Percentiles rank a stretch among this genome's conserved stretches.
phyloP scores from a whole-genome alignment of 2,113 vertebrate species.

The Seriola aureovittata region DNA sequence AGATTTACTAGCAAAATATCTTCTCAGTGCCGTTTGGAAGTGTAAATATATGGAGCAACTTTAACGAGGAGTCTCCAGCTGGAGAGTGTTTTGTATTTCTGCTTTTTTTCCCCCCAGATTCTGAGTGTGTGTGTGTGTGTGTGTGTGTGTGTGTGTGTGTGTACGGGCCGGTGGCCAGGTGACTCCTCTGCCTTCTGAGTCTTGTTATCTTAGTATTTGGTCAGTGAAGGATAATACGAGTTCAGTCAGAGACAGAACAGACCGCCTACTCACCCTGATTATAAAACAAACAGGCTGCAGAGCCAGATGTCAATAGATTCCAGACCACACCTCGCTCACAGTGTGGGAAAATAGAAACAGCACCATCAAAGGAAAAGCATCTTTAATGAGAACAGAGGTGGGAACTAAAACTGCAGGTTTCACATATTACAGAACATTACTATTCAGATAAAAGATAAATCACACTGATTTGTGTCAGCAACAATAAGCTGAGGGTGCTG shows the following conservation, averaged over 20 bases:
- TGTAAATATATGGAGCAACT: background rate
- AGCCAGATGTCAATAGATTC: constrained; percentile 2
- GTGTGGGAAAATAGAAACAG: constrained; percentile 2
- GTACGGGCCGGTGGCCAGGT: background rate
- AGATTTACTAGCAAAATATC: background rate
- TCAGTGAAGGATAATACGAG: constrained; percentile 1
- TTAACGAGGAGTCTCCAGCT: constrained; percentile 4
- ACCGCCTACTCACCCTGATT: background rate
- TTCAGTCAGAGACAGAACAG: constrained; percentile 1
- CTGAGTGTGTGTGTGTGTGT: background rate
- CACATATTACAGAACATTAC: background rate
- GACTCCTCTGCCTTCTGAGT: background rate
- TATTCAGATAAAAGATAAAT: constrained; percentile 29
- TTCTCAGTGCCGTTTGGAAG: background rate
- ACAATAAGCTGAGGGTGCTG: background rate
- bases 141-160: background rate
- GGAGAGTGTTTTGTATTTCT: background rate
- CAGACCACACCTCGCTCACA: background rate
- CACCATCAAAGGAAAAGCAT: constrained; percentile 1
- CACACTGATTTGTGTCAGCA: constrained; percentile 25
- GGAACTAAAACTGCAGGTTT: constrained; percentile 15
- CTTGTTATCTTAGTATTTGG: constrained; percentile 22
- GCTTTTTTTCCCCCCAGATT: background rate
- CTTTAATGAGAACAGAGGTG: constrained; percentile 39
- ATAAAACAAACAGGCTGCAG: background rate